Evolutionary conservation across 2,888 invertebrate genomes (phyloP).

Genomic region (Hipparchia sbordonii): DNA sequence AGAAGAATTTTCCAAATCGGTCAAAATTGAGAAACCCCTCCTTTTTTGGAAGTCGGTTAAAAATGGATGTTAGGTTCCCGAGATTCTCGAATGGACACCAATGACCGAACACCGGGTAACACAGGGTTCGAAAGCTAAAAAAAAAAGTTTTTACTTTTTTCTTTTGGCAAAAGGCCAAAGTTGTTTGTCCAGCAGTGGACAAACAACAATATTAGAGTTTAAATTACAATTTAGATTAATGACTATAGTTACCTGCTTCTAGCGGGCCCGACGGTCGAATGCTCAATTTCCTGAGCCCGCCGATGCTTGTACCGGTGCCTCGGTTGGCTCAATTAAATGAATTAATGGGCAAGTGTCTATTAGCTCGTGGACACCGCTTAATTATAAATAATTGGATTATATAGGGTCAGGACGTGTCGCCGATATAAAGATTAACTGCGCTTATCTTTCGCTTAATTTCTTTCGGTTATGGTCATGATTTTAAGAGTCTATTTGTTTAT

Average conservation of each 20-base stretch:
- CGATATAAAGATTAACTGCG: slow-evolving; percentile 13
- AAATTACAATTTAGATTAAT: slow-evolving; percentile 10
- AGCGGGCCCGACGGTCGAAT: slow-evolving; percentile 14
- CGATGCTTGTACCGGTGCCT: slow-evolving; percentile 11
- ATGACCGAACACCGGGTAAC: too few species aligned
- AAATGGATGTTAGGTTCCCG: too few species aligned
- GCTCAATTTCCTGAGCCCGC: slow-evolving; percentile 23
- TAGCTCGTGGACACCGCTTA: slow-evolving; percentile 28
- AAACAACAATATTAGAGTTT: neutral
- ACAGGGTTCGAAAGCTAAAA: too few species aligned
- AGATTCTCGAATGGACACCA: too few species aligned
- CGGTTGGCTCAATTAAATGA: slow-evolving; percentile 30
- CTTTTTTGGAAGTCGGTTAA: too few species aligned
- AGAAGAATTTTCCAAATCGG: too few species aligned
- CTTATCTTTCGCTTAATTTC: neutral
- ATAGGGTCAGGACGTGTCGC: slow-evolving; percentile 19
- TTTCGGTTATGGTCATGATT: neutral
- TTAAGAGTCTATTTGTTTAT: neutral
- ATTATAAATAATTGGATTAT: slow-evolving; percentile 38
- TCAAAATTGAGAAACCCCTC: too few species aligned
- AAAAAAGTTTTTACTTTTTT: too few species aligned
- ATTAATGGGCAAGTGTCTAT: slow-evolving; percentile 35
- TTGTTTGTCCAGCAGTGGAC: neutral
- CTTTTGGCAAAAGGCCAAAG: too few species aligned
- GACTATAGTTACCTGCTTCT: slow-evolving; percentile 14